Conservation (phyloP, 1,140 invertebrate genomes). For the Scaptomyza pallida region DNA sequence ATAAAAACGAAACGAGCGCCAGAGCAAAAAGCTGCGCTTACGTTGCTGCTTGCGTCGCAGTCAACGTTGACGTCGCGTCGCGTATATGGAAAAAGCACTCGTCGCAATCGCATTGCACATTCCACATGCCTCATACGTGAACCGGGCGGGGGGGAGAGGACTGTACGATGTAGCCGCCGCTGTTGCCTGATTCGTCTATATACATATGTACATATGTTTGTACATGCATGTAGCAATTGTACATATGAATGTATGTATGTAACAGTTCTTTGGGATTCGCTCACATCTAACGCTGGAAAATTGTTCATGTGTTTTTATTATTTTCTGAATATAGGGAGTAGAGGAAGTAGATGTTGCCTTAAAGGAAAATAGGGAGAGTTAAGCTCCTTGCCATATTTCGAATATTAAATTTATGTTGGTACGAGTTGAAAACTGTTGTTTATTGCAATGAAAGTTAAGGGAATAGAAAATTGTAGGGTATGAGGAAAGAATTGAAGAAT, state of each 20-base stretch:
- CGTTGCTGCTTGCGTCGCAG: slow-evolving; percentile 23
- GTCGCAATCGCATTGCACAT: slow-evolving; percentile 69
- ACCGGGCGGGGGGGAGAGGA: slow-evolving; percentile 20
- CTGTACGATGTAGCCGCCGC: slow-evolving; percentile 17
- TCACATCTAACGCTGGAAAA: slow-evolving; percentile 15
- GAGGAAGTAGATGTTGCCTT: no score
- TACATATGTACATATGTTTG: slow-evolving; percentile 28
- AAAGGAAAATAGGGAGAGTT: background rate
- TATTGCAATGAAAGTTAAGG: slow-evolving; percentile 34
- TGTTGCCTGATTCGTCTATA: slow-evolving; percentile 68
- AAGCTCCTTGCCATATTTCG: slow-evolving; percentile 15
- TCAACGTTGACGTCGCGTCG: slow-evolving; percentile 51
- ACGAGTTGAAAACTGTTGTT: slow-evolving; percentile 34
- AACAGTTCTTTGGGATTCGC: slow-evolving; percentile 25
- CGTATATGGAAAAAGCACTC: slow-evolving; percentile 73
- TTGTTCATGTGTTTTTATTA: slow-evolving; percentile 53
- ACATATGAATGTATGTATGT: slow-evolving; percentile 17
- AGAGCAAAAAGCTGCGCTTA: slow-evolving; percentile 34
- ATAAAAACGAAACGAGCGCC: slow-evolving; percentile 33
- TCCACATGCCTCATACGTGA: slow-evolving; percentile 78
- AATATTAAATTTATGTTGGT: slow-evolving; percentile 40
- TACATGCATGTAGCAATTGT: slow-evolving; percentile 16
- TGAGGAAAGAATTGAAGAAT: background rate
- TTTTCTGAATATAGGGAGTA: slow-evolving; percentile 8
- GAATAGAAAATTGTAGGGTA: background rate